Evolutionary conservation across 64 coral and sea anemone species (phyloP), one percentile per base, ranked within the genome.

Genomic region (Montipora foliosa): DNA sequence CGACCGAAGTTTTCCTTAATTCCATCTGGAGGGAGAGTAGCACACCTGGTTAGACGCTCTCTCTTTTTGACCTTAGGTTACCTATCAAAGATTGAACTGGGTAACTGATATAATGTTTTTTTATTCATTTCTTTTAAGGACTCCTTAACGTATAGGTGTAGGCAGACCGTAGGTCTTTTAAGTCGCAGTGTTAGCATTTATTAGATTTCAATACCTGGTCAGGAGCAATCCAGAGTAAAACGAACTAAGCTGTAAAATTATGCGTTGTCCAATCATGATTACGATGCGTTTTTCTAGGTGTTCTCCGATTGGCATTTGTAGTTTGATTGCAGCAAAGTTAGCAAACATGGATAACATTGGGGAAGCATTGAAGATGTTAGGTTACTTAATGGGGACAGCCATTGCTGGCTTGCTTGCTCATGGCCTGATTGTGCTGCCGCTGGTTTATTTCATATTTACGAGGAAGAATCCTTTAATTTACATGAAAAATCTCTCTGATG

Each of bases 281-380:
- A 4, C 22, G 4, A 52, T 24, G 49, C 79, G 15, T 79, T 44
- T 58, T 44, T 37, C 49, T 75, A 96, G 95, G 95, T 2, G 87
- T n/a, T 96, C 95, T 90, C 95, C 95, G 5, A 75, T 96, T 75
- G 95, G 95, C 74, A 96, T 96, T 21, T 93, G 95, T 24, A 96
- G 91, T 49, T 74, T 93, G 37, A 93, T 93, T 62, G 95, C 91
- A 17, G 80, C 84, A 2, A 95, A 95, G 62, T 90, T 95, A 11
- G 94, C 87, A 13, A 55, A 60, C n/a, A 95, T 95, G 94, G 75
- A 59, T 73, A 69, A 95, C 44, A 95, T 95, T 83, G 83, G 75
- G 1, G 24, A 60, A 12, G 66, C 94, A 2, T 92, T 95, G 44
- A 71, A 87, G 53, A 79, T 91, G 60, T 78, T 95, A 29, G 94